A percentile compares a stretch with the other conserved stretches of the same genome.
These are phyloP conservation scores for Chloroclysta siterata DNA, from an alignment of 2,888 invertebrate genomes.

Conservation along the genomic window DNA sequence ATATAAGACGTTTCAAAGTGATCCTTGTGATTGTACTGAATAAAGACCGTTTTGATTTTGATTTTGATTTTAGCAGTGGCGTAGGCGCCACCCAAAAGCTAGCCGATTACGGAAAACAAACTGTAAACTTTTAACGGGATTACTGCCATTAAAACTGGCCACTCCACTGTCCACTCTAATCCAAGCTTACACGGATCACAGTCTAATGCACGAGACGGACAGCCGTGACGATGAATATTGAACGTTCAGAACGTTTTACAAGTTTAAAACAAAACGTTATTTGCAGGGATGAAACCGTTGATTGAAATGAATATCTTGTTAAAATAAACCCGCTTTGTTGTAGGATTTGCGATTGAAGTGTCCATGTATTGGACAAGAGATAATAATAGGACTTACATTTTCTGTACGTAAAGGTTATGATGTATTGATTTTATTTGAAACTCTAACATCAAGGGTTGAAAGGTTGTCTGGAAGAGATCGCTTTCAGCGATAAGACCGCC, in stretches of 20 bases:
- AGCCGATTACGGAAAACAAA: slow-evolving; percentile 25
- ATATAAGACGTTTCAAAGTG: too few species aligned
- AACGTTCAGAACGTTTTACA: slow-evolving; percentile 40
- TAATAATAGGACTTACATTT: too few species aligned
- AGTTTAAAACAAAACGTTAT: slow-evolving; percentile 33
- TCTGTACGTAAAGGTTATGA: too few species aligned
- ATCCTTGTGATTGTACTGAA: too few species aligned
- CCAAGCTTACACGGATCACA: slow-evolving; percentile 58
- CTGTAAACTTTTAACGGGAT: slow-evolving; percentile 40
- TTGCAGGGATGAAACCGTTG: slow-evolving; percentile 42
- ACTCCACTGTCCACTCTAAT: slow-evolving; percentile 33
- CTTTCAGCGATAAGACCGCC: too few species aligned
- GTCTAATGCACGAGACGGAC: slow-evolving; percentile 69
- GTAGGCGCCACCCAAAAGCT: neutral
- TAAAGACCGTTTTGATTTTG: too few species aligned
- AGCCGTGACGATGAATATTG: slow-evolving; percentile 75
- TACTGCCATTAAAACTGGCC: slow-evolving; percentile 31
- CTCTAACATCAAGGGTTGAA: too few species aligned
- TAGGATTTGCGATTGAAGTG: slow-evolving; percentile 30
- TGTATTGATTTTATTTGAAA: too few species aligned
- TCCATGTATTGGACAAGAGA: slow-evolving; percentile 8
- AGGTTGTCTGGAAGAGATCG: too few species aligned
- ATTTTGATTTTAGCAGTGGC: too few species aligned
- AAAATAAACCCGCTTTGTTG: slow-evolving; percentile 63
- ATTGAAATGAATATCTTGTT: slow-evolving; percentile 63